phyloP scores from a whole-genome alignment of 2,888 invertebrate species.

The Stictocephala bisonia region DNA sequence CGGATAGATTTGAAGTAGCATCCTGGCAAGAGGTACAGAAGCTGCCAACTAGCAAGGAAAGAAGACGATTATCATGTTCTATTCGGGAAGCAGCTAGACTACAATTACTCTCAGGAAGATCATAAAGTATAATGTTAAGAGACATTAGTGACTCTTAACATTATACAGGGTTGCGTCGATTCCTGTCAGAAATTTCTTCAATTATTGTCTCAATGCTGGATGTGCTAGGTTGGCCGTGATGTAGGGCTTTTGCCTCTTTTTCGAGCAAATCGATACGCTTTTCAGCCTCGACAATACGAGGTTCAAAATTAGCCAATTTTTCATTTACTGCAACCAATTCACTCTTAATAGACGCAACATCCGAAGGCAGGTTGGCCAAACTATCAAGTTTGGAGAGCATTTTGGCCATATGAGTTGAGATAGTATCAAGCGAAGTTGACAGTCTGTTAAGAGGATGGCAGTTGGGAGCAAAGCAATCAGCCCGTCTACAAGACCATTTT shows the following conservation, averaged over 20 bases:
- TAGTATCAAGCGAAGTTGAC: neutral
- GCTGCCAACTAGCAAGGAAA: neutral
- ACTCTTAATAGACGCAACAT: neutral
- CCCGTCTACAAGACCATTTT: neutral
- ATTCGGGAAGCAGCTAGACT: neutral
- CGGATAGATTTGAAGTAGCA: neutral
- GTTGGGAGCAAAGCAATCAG: neutral
- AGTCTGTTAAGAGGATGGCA: too few species aligned
- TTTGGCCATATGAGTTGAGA: neutral
- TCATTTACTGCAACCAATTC: neutral
- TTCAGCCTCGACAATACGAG: neutral
- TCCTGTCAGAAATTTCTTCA: neutral
- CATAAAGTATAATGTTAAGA: neutral
- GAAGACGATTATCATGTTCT: neutral
- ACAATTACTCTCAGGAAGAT: conserved; percentile 9
- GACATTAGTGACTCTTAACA: too few species aligned
- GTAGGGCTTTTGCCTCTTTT: neutral
- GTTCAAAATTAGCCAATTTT: neutral
- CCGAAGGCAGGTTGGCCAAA: neutral
- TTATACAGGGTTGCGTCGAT: too few species aligned
- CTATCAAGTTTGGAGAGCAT: conserved; percentile 7
- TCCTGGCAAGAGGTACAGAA: neutral
- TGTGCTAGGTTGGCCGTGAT: neutral
- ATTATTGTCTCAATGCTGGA: conserved; percentile 9
- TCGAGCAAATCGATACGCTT: neutral